These are phyloP conservation scores for Nipponia nippon DNA, from an alignment of 2,113 vertebrate genomes.

Conservation along the genomic window DNA sequence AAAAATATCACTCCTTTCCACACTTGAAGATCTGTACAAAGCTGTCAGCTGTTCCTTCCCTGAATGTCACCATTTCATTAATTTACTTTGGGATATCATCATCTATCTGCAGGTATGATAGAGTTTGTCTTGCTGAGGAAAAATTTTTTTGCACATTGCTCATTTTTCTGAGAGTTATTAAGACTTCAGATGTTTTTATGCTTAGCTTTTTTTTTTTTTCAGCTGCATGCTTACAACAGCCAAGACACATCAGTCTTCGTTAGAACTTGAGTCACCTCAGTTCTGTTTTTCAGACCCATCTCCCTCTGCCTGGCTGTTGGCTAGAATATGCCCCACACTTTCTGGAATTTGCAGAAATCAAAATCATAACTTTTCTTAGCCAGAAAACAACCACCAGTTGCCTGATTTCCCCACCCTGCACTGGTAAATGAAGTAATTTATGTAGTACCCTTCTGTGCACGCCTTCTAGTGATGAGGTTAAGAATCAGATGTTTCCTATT, in stretches of 20 bases:
- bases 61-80: conserved; percentile 46
- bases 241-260: not conserved
- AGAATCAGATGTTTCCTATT: not conserved
- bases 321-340: not conserved
- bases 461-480: not conserved
- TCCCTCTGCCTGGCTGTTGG: not conserved
- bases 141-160: not conserved
- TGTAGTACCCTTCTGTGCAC: not conserved
- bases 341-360: not conserved
- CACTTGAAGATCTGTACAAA: not conserved
- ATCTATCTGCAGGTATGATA: conserved; percentile 6
- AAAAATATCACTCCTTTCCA: conserved; percentile 41
- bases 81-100: conserved; percentile 23
- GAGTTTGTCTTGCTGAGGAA: not conserved
- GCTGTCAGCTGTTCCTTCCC: conserved; percentile 44
- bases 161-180: conserved; percentile 16
- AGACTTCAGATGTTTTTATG: conserved; percentile 2
- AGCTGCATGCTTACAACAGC: not conserved
- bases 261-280: not conserved
- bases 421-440: not conserved
- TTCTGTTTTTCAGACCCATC: not conserved
- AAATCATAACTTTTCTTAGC: not conserved
- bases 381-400: not conserved
- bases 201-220: not conserved
- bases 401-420: not conserved